phyloP scores from a whole-genome alignment of 2,888 invertebrate genomes.

The Nephrocerus scutellatus region DNA sequence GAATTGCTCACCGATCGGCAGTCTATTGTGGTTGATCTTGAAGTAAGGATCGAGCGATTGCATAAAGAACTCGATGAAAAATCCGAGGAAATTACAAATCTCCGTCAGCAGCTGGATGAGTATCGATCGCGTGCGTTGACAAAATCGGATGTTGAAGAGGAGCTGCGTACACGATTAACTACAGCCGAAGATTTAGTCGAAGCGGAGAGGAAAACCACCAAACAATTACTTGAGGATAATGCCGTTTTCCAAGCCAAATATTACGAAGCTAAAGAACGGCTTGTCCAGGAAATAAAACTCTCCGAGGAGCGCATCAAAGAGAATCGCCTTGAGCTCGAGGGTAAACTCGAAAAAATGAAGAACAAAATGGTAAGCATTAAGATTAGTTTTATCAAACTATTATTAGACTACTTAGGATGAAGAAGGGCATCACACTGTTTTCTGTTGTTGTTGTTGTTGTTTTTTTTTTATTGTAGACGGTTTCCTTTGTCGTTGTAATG shows the following conservation, averaged over 20 bases:
- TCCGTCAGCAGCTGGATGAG: slow-evolving; percentile 17
- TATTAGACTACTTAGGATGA: too few species aligned
- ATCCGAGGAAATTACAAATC: slow-evolving; percentile 10
- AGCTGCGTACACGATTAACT: slow-evolving; percentile 19
- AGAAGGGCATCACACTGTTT: slow-evolving; percentile 24
- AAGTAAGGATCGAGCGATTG: slow-evolving; percentile 22
- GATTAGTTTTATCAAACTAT: neutral
- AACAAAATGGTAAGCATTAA: slow-evolving; percentile 67
- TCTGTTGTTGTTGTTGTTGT: slow-evolving; percentile 6
- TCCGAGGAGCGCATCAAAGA: slow-evolving; percentile 41
- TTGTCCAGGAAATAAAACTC: slow-evolving; percentile 24
- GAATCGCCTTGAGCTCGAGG: slow-evolving; percentile 58
- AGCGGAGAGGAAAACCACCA: slow-evolving; percentile 22
- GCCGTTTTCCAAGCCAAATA: slow-evolving; percentile 43
- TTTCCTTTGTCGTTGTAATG: too few species aligned
- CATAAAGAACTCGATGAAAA: slow-evolving; percentile 19
- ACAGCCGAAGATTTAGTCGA: slow-evolving; percentile 21
- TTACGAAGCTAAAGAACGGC: slow-evolving; percentile 32
- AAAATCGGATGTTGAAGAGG: slow-evolving; percentile 20
- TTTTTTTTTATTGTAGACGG: slow-evolving; percentile 1
- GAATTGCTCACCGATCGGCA: slow-evolving; percentile 20
- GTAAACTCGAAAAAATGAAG: slow-evolving; percentile 71
- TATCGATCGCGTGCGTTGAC: slow-evolving; percentile 8
- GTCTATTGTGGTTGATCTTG: slow-evolving; percentile 17
- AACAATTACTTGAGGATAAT: slow-evolving; percentile 33